Evolutionary conservation across 2,888 invertebrate genomes (phyloP), one percentile per base, ranked within the genome.

Genomic region (Tenthredo mesomela): DNA sequence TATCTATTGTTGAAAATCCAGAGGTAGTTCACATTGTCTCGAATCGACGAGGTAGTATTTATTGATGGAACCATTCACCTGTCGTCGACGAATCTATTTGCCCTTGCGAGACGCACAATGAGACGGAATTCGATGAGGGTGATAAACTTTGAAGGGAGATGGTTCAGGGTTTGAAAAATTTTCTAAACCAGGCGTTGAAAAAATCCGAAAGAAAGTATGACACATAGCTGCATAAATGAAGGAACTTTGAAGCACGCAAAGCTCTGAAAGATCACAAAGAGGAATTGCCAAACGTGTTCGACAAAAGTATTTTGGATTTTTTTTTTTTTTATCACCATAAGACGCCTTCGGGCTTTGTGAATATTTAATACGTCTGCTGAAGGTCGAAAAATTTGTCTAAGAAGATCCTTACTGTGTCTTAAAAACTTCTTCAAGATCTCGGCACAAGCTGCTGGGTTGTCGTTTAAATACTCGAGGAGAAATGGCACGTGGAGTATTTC

Each of bases 61-160:
- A 73, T 73, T 21, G 73, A 73, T 33, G 67, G 1, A 33, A 15
- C 18, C 33, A 67, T 67, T 67, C 67, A 29, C 15, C 67, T 33
- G 67, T 67, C 67, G 15, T 67, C 67, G 67, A 67, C 67, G 67
- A 33, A 67, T 67, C 33, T 67, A 18, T 67, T 33, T 15, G 67
- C 67, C 67, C 7, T 18, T 33, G 67, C 33, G 25, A 18, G 33
- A 18, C 29, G 67, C 7, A 25, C 67, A 29, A 67, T 33, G 33
- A 67, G 29, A 18, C 67, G 18, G 33, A 33, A 67, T 33, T 67
- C 25, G 33, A 33, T 33, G 1, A 67, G 67, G 67, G 67, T 33
- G 29, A 15, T 33, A 33, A 33, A 67, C 12, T 61, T 25, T 12
- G 3, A 61, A 25, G 21, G 12, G 12, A 6, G 67, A 18, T 33